Evolutionary conservation across 2,888 invertebrate genomes (phyloP), one percentile per base, ranked within the genome.

Genomic region (Tenthredo distinguenda): DNA sequence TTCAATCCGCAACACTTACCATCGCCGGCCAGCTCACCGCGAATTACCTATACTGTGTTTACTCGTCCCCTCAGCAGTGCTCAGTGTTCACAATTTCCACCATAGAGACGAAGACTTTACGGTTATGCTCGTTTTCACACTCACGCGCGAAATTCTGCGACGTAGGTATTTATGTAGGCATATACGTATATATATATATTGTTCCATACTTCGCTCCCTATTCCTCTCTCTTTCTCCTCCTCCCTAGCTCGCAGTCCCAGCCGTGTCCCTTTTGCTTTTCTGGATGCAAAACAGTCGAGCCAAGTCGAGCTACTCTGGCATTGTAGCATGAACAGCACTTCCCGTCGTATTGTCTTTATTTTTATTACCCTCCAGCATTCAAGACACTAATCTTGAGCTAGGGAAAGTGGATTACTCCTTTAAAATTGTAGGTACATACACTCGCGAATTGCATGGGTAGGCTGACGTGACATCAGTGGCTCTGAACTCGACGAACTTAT

Each of bases 1-100:
- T 81, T 81, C 81, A 81, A 81, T 81, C 62, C 81, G 81, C 81
- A 81, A 81, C 81, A 81, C 62, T 81, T 62, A 81, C 81, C 77
- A 77, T 77, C 77, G 77, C 50, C 77, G 1, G 34, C 77, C n/a
- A 55, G 55, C 55, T 34, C 77, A 40, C 77, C 77, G 34, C 77
- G 77, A 77, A 77, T 77, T 55, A 77, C 77, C 77, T 50, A 77
- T 55, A 77, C 50, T 26, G 77, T 77, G 77, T 77, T 77, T 77
- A 77, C 77, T 77, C 50, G 77, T 77, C 77, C 55, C 31, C 55
- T 55, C 21, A 77, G 77, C 77, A 43, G 72, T 74, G 72, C 72
- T 55, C 68, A 26, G 62, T 62, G 62, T 62, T 77, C 77, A 15
- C 55, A 77, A 77, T 77, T 77, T 77, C 55, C 77, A 21, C 77